Evolutionary conservation across 2,797 vertebrate genomes (phyloP), one percentile per base, ranked within the genome.

Genomic region (Crocidura indochinensis): DNA sequence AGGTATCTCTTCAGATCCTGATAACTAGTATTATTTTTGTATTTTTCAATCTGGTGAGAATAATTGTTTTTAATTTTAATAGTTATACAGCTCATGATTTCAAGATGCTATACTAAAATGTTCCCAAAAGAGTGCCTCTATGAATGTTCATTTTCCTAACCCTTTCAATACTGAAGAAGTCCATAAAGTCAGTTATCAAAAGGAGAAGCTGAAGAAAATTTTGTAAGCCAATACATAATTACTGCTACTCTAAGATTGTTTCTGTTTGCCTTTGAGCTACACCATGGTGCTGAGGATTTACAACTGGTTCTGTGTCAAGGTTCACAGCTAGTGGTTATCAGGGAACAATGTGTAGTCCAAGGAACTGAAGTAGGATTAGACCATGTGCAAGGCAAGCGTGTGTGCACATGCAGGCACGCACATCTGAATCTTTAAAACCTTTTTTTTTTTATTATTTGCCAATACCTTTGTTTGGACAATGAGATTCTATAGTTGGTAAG

Each of bases 381-480:
- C 38, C 38, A 38, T 38, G 38, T 38, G 38, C 38, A 38, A 38
- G 38, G 38, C 38, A 2, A 38, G 38, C 38, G 5, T 38, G 38
- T 38, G 5, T 38, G 38, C 38, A 38, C 38, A 38, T 38, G 38
- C 38, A 38, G 38, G 38, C 38, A 38, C 38, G 5, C 38, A 38
- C 38, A 38, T 38, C 38, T 38, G 38, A 38, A 38, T 38, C 38
- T 38, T 38, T 38, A 38, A 38, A 38, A 38, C 38, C 2, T 38
- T 38, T 38, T 92, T 64, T 67, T 75, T 92, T 64, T 67, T 75
- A 44, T 75, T 44, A 38, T 17, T 86, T n/a, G 62, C 51, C 60
- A 90, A 53, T 85, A 82, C 87, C 81, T 89, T 89, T 67, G 31
- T n/a, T 77, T 90, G 77, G 65, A 56, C 31, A 73, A 44, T 84